Conservation (phyloP, 2,113 vertebrate genomes). For the Nothocercus julius region DNA sequence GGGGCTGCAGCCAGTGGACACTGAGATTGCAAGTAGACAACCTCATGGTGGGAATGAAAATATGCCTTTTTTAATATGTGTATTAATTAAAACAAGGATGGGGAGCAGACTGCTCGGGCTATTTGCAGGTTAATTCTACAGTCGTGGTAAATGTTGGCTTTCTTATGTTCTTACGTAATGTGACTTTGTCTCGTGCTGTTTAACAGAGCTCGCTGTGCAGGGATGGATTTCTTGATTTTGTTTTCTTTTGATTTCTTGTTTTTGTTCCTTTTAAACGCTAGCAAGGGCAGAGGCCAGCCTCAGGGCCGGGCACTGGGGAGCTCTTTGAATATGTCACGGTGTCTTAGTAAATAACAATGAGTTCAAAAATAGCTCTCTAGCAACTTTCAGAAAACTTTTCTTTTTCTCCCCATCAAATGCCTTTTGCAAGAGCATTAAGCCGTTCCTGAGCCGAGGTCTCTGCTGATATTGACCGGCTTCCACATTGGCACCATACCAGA, state of each 20-base stretch:
- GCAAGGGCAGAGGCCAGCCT: not conserved
- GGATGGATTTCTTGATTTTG: not conserved
- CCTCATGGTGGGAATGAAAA: not conserved
- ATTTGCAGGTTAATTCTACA: not conserved
- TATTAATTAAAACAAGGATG: not conserved
- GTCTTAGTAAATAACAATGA: not conserved
- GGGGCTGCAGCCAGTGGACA: not conserved
- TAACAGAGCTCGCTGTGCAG: not conserved
- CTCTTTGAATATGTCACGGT: not conserved
- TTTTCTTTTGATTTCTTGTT: not conserved
- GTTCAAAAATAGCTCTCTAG: not conserved
- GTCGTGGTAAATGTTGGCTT: not conserved
- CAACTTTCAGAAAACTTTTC: not conserved
- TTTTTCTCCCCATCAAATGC: not conserved
- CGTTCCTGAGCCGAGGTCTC: not conserved
- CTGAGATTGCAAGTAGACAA: not conserved
- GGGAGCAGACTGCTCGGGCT: not conserved
- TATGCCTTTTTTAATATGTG: not conserved
- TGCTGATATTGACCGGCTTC: accelerated
- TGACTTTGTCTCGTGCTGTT: not conserved
- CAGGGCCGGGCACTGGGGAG: not conserved
- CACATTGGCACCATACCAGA: not conserved
- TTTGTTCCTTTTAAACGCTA: not conserved
- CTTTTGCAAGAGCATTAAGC: not conserved
- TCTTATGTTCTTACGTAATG: not conserved